Percentiles rank a stretch among this genome's conserved stretches.
Conservation (phyloP, 2,113 vertebrate species). For the Hippocampus comes region DNA sequence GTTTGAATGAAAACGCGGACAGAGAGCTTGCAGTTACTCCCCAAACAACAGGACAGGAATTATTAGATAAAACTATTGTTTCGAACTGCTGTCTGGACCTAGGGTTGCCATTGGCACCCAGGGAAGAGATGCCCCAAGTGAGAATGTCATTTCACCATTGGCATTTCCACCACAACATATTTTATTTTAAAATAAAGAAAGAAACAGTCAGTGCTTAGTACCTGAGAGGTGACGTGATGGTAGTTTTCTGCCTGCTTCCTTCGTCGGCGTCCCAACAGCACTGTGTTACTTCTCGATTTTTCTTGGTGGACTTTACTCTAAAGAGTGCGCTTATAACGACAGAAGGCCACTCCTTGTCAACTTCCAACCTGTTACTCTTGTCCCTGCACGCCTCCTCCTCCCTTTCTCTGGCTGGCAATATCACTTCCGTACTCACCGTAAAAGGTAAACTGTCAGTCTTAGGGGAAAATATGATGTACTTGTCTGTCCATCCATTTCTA, state of each 20-base stretch:
- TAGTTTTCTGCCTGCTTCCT: slow-evolving; percentile 31
- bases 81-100: too few species aligned
- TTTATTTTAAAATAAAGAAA: neutral
- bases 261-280: slow-evolving; percentile 40
- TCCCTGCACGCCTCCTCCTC: slow-evolving; percentile 53
- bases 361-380: slow-evolving; percentile 44
- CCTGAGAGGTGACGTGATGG: slow-evolving; percentile 43
- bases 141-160: neutral
- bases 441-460: slow-evolving; percentile 77
- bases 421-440: slow-evolving; percentile 68
- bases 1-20: neutral
- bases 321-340: slow-evolving; percentile 60
- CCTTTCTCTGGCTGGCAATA: slow-evolving; percentile 64
- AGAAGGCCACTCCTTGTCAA: slow-evolving; percentile 75
- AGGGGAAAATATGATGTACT: slow-evolving; percentile 47
- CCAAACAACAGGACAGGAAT: too few species aligned
- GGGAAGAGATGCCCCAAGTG: too few species aligned
- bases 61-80: too few species aligned
- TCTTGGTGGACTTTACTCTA: slow-evolving; percentile 61
- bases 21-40: neutral
- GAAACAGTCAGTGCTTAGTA: slow-evolving; percentile 22
- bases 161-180: slow-evolving; percentile 14
- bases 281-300: slow-evolving; percentile 53
- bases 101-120: too few species aligned
- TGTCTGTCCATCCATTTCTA: slow-evolving; percentile 41